Evolutionary conservation across 92 coral and sea anemone species (phyloP).

Genomic region (Diadumene lineata): DNA sequence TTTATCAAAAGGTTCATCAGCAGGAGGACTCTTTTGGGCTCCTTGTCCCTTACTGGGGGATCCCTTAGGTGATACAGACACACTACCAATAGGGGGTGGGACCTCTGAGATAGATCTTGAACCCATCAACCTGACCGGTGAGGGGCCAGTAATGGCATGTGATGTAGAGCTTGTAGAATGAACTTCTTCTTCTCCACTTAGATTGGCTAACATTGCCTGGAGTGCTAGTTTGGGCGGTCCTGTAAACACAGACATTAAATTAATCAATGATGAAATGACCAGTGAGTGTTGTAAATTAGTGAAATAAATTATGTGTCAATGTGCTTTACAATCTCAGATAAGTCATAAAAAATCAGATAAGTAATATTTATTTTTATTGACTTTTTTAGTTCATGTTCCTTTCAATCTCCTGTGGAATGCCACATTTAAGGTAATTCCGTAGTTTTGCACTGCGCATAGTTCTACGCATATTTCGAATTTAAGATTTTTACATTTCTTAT

Average conservation of each 20-base stretch:
- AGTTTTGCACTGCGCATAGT: no score
- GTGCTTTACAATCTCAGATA: no score
- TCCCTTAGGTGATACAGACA: conserved; percentile 66
- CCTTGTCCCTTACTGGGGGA: conserved; percentile 49
- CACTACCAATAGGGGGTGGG: conserved; percentile 90
- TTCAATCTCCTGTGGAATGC: no score
- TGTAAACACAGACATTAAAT: conserved; percentile 1
- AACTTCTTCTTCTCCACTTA: conserved; percentile 88
- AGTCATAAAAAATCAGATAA: no score
- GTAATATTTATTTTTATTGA: no score
- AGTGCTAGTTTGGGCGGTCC: conserved; percentile 92
- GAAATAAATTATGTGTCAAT: no score
- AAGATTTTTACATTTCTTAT: no score
- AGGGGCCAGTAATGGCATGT: conserved; percentile 80
- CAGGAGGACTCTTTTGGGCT: conserved; percentile 49
- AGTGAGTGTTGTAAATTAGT: no score
- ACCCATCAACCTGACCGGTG: conserved; percentile 89
- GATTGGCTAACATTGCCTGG: conserved; percentile 95
- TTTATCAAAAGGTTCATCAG: conserved; percentile 80
- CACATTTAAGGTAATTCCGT: no score
- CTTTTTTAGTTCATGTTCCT: no score
- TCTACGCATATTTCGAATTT: no score
- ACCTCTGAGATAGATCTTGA: conserved; percentile 89
- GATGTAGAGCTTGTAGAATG: conserved; percentile 44
- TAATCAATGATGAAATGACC: neutral